Base-by-base conservation (phyloP, 2,888 invertebrate species). In the Rhogogaster chlorosoma region DNA sequence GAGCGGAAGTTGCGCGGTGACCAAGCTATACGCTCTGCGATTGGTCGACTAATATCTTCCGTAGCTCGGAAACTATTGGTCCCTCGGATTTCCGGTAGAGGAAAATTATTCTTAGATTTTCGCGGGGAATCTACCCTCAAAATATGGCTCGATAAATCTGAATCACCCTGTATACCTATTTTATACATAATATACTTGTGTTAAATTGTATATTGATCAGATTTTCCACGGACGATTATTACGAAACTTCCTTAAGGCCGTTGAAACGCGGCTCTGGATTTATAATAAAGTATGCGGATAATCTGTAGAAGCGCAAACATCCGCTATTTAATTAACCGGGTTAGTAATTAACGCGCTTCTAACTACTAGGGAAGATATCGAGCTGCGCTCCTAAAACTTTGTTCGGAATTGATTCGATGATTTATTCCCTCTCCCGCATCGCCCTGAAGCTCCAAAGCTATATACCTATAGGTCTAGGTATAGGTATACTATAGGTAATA, bases 391-490 rank as follows among this genome's bases (percentile, higher is more conserved):
- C 77, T 9, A 49, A 77, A 77, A 77, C 49, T 77, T 53, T 49
- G 77, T 77, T 77, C 26, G 32, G 2, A 49, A 77, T 49, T 77
- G 77, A 53, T 49, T 77, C 26, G 53, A 77, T 77, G 77, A 77
- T 77, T 49, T 77, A 77, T 77, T 49, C 29, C 29, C n/a, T 77
- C 18, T 4, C 32, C 77, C 29, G 18, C 18, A 49, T 49, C 12
- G 53, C 6, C 53, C 53, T 53, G n/a, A 1, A n/a, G 53, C 53
- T 18, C n/a, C 6, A 53, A n/a, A 53, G 7, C 53, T 53, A 53
- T 53, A 53, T n/a, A 53, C 3, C 45, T 45, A 45, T 45, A 45
- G 45, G 2, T 42, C 1, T 10, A 49, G 18, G 49, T 49, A n/a
- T 49, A 49, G 4, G 15, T 45, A 45, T 45, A 45, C 1, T 42